Evolutionary conservation across 2,888 invertebrate species (phyloP).

Genomic region (Dendrolimus houi): DNA sequence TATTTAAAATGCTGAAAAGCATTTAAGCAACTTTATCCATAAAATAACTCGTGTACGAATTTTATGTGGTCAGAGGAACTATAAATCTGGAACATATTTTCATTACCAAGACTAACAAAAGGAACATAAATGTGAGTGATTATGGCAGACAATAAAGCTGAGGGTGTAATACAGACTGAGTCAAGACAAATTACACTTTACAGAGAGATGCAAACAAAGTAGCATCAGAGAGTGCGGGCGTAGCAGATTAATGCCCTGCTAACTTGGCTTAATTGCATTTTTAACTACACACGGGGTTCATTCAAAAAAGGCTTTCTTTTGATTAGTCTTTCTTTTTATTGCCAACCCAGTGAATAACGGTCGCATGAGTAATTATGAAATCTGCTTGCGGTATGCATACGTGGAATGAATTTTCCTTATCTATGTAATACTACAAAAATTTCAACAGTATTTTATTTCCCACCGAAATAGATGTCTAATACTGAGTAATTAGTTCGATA

Average conservation of each 20-base stretch:
- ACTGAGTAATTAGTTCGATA: conserved; percentile 45
- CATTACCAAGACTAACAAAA: conserved; percentile 31
- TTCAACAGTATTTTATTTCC: conserved; percentile 10
- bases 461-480: conserved; percentile 24
- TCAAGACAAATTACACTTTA: conserved; percentile 49
- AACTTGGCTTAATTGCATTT: conserved; percentile 50
- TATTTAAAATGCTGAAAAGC: too few species aligned
- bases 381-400: conserved; percentile 12
- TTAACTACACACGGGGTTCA: conserved; percentile 39
- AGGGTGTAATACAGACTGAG: conserved; percentile 36
- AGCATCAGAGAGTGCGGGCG: conserved; percentile 23
- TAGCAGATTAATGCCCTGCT: conserved; percentile 36
- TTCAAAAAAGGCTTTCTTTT: conserved; percentile 32
- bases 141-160: conserved; percentile 55
- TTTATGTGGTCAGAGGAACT: too few species aligned
- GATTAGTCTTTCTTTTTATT: conserved; percentile 32
- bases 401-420: conserved; percentile 7
- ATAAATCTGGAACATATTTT: background rate
- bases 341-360: conserved; percentile 20
- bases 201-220: conserved; percentile 53
- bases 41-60: too few species aligned
- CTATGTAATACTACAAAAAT: conserved; percentile 4
- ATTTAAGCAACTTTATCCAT: too few species aligned
- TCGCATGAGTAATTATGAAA: conserved; percentile 11
- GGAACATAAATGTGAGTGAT: conserved; percentile 64